Evolutionary conservation across 2,888 invertebrate species (phyloP).

Genomic region (Plagodis pulveraria): DNA sequence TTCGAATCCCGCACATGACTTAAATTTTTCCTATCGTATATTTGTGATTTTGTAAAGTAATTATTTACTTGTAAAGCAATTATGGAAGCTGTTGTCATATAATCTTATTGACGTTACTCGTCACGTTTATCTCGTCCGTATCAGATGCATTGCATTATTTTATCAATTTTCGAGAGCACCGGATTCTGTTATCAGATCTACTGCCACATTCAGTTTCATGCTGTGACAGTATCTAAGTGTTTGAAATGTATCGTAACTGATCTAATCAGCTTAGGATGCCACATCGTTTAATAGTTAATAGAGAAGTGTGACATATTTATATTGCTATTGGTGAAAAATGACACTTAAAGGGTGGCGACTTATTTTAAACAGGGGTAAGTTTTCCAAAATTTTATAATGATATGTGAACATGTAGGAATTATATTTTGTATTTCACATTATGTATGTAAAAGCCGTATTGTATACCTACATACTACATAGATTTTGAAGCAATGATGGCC

Average conservation of each 20-base stretch:
- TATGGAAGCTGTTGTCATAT: no score
- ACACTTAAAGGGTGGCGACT: conserved; percentile 70
- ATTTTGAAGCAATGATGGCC: no score
- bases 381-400: neutral
- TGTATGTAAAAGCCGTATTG: no score
- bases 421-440: no score
- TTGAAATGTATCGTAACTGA: neutral
- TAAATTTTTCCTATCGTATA: no score
- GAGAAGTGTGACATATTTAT: neutral
- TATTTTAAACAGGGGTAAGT: conserved; percentile 68
- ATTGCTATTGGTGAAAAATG: conserved; percentile 44
- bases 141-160: conserved; percentile 39
- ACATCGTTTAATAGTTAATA: conserved; percentile 2
- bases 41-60: no score
- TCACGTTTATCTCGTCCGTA: conserved; percentile 56
- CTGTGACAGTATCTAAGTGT: conserved; percentile 18
- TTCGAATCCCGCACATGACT: no score
- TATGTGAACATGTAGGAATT: no score
- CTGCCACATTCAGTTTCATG: conserved; percentile 14
- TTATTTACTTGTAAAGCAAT: no score
- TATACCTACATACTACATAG: no score
- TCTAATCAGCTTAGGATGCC: neutral
- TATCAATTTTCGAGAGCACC: conserved; percentile 42
- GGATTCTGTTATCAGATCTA: conserved; percentile 26
- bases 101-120: no score